Evolutionary conservation across 2,888 invertebrate species (phyloP), one percentile per base, ranked within the genome.

Genomic region (Sinelater perroti): DNA sequence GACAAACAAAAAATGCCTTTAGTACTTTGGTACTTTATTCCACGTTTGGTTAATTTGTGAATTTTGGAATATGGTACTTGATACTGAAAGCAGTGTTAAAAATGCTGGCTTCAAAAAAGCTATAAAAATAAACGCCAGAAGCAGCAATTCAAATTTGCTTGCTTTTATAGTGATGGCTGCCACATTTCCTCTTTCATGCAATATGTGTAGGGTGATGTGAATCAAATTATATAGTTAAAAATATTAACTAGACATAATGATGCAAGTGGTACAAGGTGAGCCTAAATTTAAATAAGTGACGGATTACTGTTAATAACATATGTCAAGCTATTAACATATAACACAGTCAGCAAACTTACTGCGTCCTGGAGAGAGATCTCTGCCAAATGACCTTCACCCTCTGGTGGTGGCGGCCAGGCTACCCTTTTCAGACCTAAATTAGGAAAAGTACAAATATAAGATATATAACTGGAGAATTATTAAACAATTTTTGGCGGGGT

Each of bases 331-430:
- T n/a, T n/a, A n/a, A n/a, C n/a, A n/a, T n/a, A n/a, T n/a, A n/a
- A n/a, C n/a, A n/a, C n/a, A n/a, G n/a, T n/a, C 16, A 18, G 17
- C 1, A 40, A 11, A 40, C 56, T 50, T 44, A 61, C 61, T 33
- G 54, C 36, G 18, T 57, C 50, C 33, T 61, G 50, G 11, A 26
- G 16, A 31, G 61, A 78, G 84, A 83, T 65, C 86, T 61, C 57
- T 45, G 24, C 44, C 38, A 61, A 46, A 44, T 57, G 57, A 14
- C 54, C 85, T 76, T 87, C 85, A 65, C 86, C 87, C 75, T 87
- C 86, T 67, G 82, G 81, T 67, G 84, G 85, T 69, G 92, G 92
- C 65, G 93, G 93, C 93, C 93, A 93, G 79, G 91, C 90, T 72
- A 93, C 91, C 80, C 90, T 87, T 82, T 91, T 93, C 71, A 88